A percentile compares a stretch with the other conserved stretches of the same genome.
Conservation (phyloP, 2,888 invertebrate genomes). For the Brenthis ino region DNA sequence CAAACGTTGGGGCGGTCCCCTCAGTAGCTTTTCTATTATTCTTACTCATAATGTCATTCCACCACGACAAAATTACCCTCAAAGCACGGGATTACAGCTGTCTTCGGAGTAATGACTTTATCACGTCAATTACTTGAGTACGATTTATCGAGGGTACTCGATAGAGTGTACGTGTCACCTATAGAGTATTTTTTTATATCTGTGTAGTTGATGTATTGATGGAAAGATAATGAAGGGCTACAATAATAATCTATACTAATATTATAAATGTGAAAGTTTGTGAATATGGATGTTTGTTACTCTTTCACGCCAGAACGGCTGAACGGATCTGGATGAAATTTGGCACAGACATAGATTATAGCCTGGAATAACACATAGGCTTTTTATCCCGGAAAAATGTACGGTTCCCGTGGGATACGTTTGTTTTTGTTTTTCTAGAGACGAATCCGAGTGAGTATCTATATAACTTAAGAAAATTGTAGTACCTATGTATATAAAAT, state of each 20-base stretch:
- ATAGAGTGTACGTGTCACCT: not conserved
- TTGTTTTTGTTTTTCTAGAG: too few species aligned
- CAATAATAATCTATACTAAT: not conserved
- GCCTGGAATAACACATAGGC: too few species aligned
- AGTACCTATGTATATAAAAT: too few species aligned
- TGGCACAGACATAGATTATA: too few species aligned
- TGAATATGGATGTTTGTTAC: too few species aligned
- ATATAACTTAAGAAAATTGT: too few species aligned
- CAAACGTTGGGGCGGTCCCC: constrained; percentile 57
- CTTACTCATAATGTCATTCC: constrained; percentile 62
- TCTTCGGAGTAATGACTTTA: constrained; percentile 39
- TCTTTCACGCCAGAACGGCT: too few species aligned
- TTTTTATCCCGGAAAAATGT: too few species aligned
- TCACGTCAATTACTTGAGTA: constrained; percentile 24
- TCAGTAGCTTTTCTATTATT: constrained; percentile 64
- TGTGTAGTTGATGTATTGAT: not conserved
- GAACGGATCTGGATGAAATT: too few species aligned
- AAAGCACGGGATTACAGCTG: constrained; percentile 55
- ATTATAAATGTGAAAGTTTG: too few species aligned
- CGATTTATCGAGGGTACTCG: constrained; percentile 23
- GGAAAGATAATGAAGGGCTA: not conserved
- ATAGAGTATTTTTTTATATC: not conserved
- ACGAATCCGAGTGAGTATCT: too few species aligned
- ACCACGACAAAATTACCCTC: constrained; percentile 52
- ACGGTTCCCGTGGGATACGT: too few species aligned